A percentile compares a stretch with the other conserved stretches of the same genome.
phyloP scores from a whole-genome alignment of 2,113 vertebrate genomes.

The Podarcis raffonei region DNA sequence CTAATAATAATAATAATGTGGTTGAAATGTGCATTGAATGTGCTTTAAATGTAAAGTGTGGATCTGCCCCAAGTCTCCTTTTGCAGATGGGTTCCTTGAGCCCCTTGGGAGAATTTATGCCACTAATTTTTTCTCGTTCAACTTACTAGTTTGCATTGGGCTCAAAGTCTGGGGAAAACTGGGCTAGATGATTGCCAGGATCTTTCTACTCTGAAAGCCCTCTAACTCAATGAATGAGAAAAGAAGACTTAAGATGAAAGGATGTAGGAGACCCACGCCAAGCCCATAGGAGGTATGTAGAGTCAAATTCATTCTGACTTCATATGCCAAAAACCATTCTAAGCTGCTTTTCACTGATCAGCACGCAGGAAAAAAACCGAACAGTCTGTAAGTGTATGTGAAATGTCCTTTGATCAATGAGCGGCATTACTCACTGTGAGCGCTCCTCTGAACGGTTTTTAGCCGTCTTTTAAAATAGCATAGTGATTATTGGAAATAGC shows the following conservation, averaged over 20 bases:
- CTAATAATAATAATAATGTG: no score
- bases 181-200: background rate
- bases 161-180: background rate
- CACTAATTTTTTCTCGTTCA: background rate
- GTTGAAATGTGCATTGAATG: no score
- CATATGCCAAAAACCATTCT: constrained; percentile 38
- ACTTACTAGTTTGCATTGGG: background rate
- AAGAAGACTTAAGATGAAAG: background rate
- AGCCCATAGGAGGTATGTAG: background rate
- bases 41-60: no score
- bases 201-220: background rate
- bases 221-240: background rate
- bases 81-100: background rate
- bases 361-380: constrained; percentile 15
- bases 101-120: background rate
- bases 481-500: constrained; percentile 50
- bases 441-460: constrained; percentile 50
- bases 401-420: constrained; percentile 43
- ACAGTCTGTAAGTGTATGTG: background rate
- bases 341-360: constrained; percentile 36
- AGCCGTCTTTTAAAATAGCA: constrained; percentile 53
- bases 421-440: constrained; percentile 50
- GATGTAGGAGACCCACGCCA: background rate
- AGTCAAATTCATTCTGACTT: constrained; percentile 28
- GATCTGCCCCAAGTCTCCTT: background rate